Evolutionary conservation across 2,888 invertebrate species (phyloP).

Genomic region (Trichogramma dendrolimi): DNA sequence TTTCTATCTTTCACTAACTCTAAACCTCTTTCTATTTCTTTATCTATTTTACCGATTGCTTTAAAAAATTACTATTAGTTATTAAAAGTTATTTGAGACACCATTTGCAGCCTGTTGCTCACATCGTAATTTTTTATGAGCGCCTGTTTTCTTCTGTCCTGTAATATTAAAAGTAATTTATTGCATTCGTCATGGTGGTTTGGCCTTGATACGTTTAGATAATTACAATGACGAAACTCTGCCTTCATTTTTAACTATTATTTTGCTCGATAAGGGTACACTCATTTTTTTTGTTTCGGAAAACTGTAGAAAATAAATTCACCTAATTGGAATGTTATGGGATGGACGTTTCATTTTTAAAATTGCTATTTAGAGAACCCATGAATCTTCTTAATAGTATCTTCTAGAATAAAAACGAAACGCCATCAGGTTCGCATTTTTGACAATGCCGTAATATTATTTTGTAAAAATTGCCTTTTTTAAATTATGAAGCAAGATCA

Average conservation of each 20-base stretch:
- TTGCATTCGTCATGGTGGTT: constrained; percentile 37
- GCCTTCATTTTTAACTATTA: constrained; percentile 4
- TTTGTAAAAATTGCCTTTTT: too few relatives aligned
- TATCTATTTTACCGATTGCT: constrained; percentile 28
- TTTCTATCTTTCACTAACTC: constrained; percentile 10
- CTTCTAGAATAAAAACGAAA: too few relatives aligned
- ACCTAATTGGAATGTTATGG: too few relatives aligned
- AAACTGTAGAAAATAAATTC: too few relatives aligned
- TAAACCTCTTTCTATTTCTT: constrained; percentile 31
- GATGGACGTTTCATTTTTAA: too few relatives aligned
- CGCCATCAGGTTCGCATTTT: too few relatives aligned
- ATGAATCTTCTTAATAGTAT: too few relatives aligned
- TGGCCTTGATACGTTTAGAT: constrained; percentile 31
- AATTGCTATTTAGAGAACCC: too few relatives aligned
- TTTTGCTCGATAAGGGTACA: too few relatives aligned
- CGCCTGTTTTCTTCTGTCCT: constrained; percentile 29
- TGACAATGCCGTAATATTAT: too few relatives aligned
- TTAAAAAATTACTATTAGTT: constrained; percentile 21
- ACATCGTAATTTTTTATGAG: constrained; percentile 16
- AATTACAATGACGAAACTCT: constrained; percentile 29
- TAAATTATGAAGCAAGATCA: too few relatives aligned
- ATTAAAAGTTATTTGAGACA: constrained; percentile 22
- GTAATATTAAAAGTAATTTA: constrained; percentile 31
- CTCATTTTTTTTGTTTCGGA: too few relatives aligned
- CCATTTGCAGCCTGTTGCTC: constrained; percentile 23